Base-by-base conservation (phyloP, 2,888 invertebrate genomes). In the Urechis unicinctus region DNA sequence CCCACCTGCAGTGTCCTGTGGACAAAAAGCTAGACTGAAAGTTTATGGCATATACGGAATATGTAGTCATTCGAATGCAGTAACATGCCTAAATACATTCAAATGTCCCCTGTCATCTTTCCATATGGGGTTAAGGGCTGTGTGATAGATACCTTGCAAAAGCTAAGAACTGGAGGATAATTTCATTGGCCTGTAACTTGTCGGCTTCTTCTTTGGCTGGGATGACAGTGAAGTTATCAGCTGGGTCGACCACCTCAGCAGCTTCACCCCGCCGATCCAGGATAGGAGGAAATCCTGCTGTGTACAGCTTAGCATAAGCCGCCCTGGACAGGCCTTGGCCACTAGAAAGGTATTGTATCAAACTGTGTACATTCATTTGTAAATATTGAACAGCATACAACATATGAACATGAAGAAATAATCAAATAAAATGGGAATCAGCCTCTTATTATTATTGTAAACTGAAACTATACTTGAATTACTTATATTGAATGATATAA, bases 101-200 rank as follows among this genome's bases (percentile, higher is more conserved):
- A n/a, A n/a, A n/a, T n/a, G n/a, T n/a, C n/a, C n/a, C n/a, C n/a
- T n/a, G n/a, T n/a, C n/a, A n/a, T n/a, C n/a, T n/a, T n/a, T n/a
- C n/a, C n/a, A n/a, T n/a, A n/a, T n/a, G n/a, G n/a, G n/a, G n/a
- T n/a, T n/a, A n/a, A n/a, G n/a, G n/a, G n/a, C n/a, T n/a, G n/a
- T n/a, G n/a, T n/a, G n/a, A n/a, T n/a, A n/a, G 36, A 36, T 57
- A 80, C 79, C 70, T 73, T 55, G 77, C 74, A 61, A 75, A 75
- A 13, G 79, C 81, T 56, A 81, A 61, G 66, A 82, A 79, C 68
- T 81, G 81, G 53, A 82, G 69, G 26, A 78, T 67, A 51, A 81
- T 70, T 62, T 81, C 79, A 60, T 80, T 79, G 56, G 73, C 71
- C 53, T 75, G 74, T 22, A 81, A 68, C 17, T 72, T 69, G 62